Conservation (phyloP, 2,113 vertebrate genomes). For the Elgaria multicarinata region DNA sequence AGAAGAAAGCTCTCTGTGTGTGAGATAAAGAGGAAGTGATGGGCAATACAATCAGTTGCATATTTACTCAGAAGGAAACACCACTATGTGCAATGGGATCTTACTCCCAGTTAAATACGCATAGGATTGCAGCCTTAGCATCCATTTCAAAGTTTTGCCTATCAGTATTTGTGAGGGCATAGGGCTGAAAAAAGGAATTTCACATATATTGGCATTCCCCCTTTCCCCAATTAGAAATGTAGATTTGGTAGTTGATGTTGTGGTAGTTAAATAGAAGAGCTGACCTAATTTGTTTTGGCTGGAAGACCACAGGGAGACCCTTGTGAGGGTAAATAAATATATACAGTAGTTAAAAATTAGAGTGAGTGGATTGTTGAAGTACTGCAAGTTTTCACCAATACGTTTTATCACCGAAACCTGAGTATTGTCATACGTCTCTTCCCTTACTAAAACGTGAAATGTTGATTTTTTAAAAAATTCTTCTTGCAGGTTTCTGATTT, state of each 20-base stretch:
- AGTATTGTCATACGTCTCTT: no score
- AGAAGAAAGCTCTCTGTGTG: neutral
- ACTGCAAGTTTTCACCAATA: neutral
- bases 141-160: neutral
- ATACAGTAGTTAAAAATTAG: no score
- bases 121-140: neutral
- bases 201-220: no score
- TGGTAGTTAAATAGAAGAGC: no score
- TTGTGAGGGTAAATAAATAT: neutral
- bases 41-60: neutral
- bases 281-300: no score
- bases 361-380: no score
- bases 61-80: neutral
- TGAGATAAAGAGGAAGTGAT: neutral
- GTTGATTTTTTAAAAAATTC: no score
- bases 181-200: no score
- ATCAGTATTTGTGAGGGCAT: neutral
- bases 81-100: neutral
- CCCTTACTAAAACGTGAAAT: no score
- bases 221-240: neutral
- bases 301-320: neutral
- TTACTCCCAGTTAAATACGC: neutral
- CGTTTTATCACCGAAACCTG: neutral
- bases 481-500: neutral
- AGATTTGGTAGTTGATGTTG: neutral